These are phyloP conservation scores for Nemurella pictetii DNA, from an alignment of 2,888 invertebrate species.

Conservation along the genomic window DNA sequence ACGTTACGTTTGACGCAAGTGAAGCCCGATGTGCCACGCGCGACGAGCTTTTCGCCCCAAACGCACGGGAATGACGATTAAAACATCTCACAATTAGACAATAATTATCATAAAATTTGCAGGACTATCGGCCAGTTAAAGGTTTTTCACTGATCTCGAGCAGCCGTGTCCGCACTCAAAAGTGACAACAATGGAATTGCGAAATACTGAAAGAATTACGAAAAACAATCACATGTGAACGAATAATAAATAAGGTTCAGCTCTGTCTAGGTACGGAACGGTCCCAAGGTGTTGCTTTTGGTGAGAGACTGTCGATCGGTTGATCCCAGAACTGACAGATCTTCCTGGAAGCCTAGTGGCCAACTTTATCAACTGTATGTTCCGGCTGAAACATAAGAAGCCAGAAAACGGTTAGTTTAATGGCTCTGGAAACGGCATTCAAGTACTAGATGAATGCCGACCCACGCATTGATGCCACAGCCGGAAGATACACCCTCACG, in stretches of 20 bases:
- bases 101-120: neutral
- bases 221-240: slow-evolving; percentile 3
- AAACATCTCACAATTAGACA: neutral
- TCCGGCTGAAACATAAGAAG: slow-evolving; percentile 32
- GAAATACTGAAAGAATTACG: slow-evolving; percentile 18
- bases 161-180: neutral
- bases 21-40: too few relatives aligned
- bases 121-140: neutral
- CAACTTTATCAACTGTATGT: slow-evolving; percentile 31
- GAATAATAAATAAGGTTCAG: slow-evolving; percentile 13
- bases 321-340: slow-evolving; percentile 18
- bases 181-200: slow-evolving; percentile 21
- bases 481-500: slow-evolving; percentile 25
- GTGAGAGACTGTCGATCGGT: neutral
- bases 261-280: neutral
- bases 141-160: neutral
- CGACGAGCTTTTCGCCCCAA: neutral
- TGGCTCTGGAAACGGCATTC: slow-evolving; percentile 5
- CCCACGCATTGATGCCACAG: slow-evolving; percentile 2
- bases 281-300: slow-evolving; percentile 11
- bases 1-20: too few relatives aligned
- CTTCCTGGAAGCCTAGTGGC: slow-evolving; percentile 19
- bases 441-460: neutral
- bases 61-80: neutral
- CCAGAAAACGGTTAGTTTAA: slow-evolving; percentile 31